These are phyloP conservation scores for Agrotis clavis DNA, from an alignment of 2,888 invertebrate genomes.

Conservation along the genomic window DNA sequence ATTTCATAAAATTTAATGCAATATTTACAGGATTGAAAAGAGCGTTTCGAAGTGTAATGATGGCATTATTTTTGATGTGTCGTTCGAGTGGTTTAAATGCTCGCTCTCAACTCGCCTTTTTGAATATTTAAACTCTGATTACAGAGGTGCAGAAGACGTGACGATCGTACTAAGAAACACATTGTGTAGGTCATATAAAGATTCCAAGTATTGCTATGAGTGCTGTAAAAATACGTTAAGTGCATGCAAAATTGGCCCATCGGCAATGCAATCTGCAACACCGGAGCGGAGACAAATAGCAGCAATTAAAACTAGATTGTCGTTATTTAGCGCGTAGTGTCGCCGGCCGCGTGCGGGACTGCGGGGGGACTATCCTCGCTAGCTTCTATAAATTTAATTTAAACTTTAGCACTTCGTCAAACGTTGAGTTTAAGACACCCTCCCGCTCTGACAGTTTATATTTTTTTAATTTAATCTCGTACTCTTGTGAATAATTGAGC, in stretches of 20 bases:
- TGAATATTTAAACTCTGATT: slow-evolving; percentile 61
- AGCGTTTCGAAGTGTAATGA: slow-evolving; percentile 61
- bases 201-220: slow-evolving; percentile 17
- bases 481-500: slow-evolving; percentile 72
- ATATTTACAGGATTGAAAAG: slow-evolving; percentile 67
- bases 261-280: slow-evolving; percentile 71
- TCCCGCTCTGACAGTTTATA: slow-evolving; percentile 72
- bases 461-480: slow-evolving; percentile 80
- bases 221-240: slow-evolving; percentile 71
- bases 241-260: slow-evolving; percentile 65
- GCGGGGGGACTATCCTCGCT: slow-evolving; percentile 67
- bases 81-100: slow-evolving; percentile 54
- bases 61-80: slow-evolving; percentile 60
- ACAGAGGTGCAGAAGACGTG: slow-evolving; percentile 54
- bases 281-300: slow-evolving; percentile 75
- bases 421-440: slow-evolving; percentile 71
- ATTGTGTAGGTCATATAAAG: slow-evolving; percentile 30
- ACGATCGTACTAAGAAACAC: slow-evolving; percentile 32
- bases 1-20: slow-evolving; percentile 69
- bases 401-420: slow-evolving; percentile 85
- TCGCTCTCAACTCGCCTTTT: slow-evolving; percentile 43
- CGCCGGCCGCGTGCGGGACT: slow-evolving; percentile 69
- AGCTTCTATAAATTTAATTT: slow-evolving; percentile 83
- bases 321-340: slow-evolving; percentile 75
- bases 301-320: slow-evolving; percentile 82